Conservation (phyloP, 2,888 invertebrate species). For the Campopleginae sp. region DNA sequence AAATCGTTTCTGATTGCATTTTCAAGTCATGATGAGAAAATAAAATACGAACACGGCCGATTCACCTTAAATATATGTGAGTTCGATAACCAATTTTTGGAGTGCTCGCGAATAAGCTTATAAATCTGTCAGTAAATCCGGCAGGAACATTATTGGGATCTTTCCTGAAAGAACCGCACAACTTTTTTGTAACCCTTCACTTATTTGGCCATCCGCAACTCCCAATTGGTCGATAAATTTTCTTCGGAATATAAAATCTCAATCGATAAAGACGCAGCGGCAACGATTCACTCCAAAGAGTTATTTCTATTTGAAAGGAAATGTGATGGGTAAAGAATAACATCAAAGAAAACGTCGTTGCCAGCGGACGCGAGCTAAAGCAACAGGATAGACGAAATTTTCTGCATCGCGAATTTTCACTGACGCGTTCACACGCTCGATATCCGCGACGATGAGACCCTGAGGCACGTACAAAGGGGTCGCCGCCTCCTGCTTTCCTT, state of each 20-base stretch:
- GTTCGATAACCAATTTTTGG: neutral
- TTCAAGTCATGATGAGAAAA: conserved; percentile 13
- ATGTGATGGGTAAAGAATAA: neutral
- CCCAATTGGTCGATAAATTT: neutral
- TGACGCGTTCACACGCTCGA: conserved; percentile 41
- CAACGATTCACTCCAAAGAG: neutral
- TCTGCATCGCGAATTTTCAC: conserved; percentile 45
- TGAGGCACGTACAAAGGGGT: neutral
- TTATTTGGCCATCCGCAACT: neutral
- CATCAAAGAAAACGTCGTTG: conserved; percentile 36
- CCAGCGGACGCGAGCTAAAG: neutral
- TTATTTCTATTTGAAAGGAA: neutral
- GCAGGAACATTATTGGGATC: neutral
- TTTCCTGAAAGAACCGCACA: neutral
- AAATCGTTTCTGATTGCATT: neutral
- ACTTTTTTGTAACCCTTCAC: neutral
- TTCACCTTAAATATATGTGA: neutral
- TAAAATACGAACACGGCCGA: neutral
- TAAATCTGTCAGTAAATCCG: neutral
- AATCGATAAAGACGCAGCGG: neutral
- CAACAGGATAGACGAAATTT: conserved; percentile 41
- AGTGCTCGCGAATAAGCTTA: neutral
- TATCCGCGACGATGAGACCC: conserved; percentile 44
- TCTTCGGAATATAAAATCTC: neutral
- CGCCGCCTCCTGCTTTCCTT: neutral